phyloP scores from a whole-genome alignment of 1,140 invertebrate species.

The Drosophila novamexicana region DNA sequence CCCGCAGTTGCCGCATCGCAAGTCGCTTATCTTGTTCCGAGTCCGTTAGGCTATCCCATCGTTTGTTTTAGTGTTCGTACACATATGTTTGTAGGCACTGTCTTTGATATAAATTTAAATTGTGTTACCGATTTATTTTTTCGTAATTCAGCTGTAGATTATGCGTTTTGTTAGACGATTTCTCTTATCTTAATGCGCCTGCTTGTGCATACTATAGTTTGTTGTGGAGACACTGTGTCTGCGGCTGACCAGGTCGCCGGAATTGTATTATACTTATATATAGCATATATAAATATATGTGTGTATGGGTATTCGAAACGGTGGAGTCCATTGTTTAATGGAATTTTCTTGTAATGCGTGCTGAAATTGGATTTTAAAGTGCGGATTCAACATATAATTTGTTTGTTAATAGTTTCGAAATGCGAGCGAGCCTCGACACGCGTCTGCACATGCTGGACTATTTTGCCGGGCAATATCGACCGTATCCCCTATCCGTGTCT shows the following conservation, averaged over 20 bases:
- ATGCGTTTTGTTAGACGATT: constrained; percentile 84
- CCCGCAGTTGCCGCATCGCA: constrained; percentile 29
- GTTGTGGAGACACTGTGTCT: constrained; percentile 78
- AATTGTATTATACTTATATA: neutral
- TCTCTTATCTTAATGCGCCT: constrained; percentile 79
- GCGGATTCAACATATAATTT: constrained; percentile 83
- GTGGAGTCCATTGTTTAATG: constrained; percentile 73
- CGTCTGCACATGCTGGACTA: constrained; percentile 38
- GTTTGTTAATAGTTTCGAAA: constrained; percentile 83
- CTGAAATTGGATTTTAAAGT: constrained; percentile 82
- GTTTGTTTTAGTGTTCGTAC: constrained; percentile 50
- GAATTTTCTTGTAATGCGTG: constrained; percentile 83
- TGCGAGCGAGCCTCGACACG: constrained; percentile 44
- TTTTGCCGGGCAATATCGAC: constrained; percentile 22
- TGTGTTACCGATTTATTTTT: constrained; percentile 70
- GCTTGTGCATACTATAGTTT: constrained; percentile 22
- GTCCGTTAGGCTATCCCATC: constrained; percentile 68
- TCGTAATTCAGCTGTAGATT: constrained; percentile 65
- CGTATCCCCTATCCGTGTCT: constrained; percentile 45
- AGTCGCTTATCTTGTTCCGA: constrained; percentile 68
- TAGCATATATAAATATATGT: neutral
- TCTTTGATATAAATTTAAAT: constrained; percentile 74
- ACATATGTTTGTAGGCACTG: constrained; percentile 19
- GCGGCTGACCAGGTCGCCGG: constrained; percentile 18
- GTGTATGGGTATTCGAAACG: neutral